Base-by-base conservation (phyloP, 2,888 invertebrate genomes). In the Crematogaster levior region DNA sequence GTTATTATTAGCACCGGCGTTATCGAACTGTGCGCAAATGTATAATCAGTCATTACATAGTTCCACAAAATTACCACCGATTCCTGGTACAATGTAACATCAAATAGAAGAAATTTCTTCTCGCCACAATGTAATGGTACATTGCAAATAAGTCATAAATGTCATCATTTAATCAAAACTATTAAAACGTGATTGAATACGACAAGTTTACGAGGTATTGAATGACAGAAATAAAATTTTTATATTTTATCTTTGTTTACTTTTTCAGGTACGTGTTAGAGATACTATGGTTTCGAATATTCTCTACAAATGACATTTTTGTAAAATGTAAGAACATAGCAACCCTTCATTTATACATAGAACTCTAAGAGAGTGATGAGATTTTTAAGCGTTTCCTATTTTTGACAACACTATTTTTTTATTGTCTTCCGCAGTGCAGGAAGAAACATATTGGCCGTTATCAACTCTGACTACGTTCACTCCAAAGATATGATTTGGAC, bases 1-100 rank as follows among this genome's bases (percentile, higher is more conserved):
- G 58, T 65, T 73, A 83, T 83, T 72, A 79, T 77, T 82, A 66
- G 60, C 68, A 34, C 30, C 43, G 43, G 34, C 30, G 43, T 66
- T 77, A 77, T 79, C 46, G 24, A 58, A 66, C 66, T 68, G 46
- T 66, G 46, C 15, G 65, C 46, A 12, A 58, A 56, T 46, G 40
- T 77, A 27, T 65, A 77, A 77, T 66, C 43, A 18, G 43, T 53
- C 43, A 27, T 79, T 68, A 68, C 27, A 68, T 68, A 66, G 43
- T 79, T 68, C 15, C 34, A 56, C 24, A 79, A 68, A 68, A 79
- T 79, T 79, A 68, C 24, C 46, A 79, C 18, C 34, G 24, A 68
- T 68, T 79, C 21, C 77, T 68, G 30, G 9, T 51, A 43, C 27
- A 53, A 46, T 68, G 77, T 34, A 66, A 58, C 56, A 46, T 56